Evolutionary conservation across 2,888 invertebrate species (phyloP).

Genomic region (Vesta saturnalis): DNA sequence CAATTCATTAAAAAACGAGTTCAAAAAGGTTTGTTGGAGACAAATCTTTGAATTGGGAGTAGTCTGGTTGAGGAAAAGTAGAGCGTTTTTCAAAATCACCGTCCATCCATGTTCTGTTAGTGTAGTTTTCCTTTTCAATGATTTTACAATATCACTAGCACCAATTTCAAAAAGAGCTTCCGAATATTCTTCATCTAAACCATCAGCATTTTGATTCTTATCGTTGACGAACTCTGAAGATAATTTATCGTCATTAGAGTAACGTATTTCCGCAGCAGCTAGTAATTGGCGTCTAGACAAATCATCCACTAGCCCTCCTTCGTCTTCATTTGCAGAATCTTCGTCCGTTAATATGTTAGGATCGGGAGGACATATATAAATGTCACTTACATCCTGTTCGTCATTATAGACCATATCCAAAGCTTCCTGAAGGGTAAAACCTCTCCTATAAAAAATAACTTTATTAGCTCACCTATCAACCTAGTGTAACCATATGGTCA

Average conservation of each 20-base stretch:
- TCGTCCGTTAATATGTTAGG: slow-evolving; percentile 17
- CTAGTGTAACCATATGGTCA: not conserved
- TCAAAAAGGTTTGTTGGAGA: not conserved
- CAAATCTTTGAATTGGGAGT: not conserved
- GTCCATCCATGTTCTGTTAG: not conserved
- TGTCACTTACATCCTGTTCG: not conserved
- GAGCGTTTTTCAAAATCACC: not conserved
- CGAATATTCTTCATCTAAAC: not conserved
- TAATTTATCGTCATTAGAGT: slow-evolving; percentile 3
- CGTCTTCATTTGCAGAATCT: slow-evolving; percentile 30
- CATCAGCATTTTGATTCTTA: not conserved
- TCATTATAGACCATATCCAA: not conserved
- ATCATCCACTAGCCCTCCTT: slow-evolving; percentile 33
- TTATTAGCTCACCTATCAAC: not conserved
- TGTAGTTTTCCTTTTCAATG: too few species aligned
- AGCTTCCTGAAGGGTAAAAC: not conserved
- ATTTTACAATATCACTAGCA: not conserved
- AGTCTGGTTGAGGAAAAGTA: too few species aligned
- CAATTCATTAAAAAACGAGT: not conserved
- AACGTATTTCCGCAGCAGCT: slow-evolving; percentile 29
- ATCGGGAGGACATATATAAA: not conserved
- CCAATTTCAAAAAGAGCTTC: not conserved
- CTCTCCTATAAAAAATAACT: not conserved
- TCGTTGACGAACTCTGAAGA: not conserved
- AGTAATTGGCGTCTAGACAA: slow-evolving; percentile 25